Evolutionary conservation across 2,797 vertebrate genomes (phyloP), one percentile per base, ranked within the genome.

Genomic region (Podargus strigoides): DNA sequence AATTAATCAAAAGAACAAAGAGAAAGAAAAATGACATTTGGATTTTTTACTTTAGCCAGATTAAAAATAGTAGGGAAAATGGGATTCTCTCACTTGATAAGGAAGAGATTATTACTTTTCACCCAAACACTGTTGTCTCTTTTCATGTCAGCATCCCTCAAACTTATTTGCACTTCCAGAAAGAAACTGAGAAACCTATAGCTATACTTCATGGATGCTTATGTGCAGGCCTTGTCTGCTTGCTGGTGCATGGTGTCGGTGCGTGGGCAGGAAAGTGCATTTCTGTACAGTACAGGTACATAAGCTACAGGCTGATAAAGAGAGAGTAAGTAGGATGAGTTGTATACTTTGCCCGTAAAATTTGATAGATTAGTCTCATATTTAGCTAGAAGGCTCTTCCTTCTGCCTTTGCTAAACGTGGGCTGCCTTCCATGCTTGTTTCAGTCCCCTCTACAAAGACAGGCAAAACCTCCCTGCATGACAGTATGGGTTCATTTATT

Each of bases 181-280:
- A 83, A n/a, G 42, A 66, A 85, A 47, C 27, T 28, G 44, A 64
- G 68, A 85, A 67, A 52, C 24, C 7, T 80, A 34, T 18, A 32
- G 28, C 42, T 64, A 30, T 39, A 18, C 14, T 44, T 81, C 34
- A 15, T 23, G 20, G 50, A 44, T 42, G 21, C 28, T 76, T 52
- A 24, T n/a, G 53, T 87, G 41, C 41, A 79, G 59, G 28, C 6
- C 37, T 80, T 60, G 24, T 49, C 52, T 78, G 53, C 47, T 67
- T 7, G 1, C 24, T 78, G 28, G 41, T 55, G 27, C 69, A 37
- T 1, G 0, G 27, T 9, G 30, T 84, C 5, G 1, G 14, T 41
- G 19, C 1, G 1, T 42, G 50, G 68, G 20, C 12, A 66, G 16
- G 42, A 83, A 75, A 60, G 19, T 32, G 62, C 37, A 17, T 47